Conservation (phyloP, 2,797 vertebrate species). For the Coendou prehensilis region DNA sequence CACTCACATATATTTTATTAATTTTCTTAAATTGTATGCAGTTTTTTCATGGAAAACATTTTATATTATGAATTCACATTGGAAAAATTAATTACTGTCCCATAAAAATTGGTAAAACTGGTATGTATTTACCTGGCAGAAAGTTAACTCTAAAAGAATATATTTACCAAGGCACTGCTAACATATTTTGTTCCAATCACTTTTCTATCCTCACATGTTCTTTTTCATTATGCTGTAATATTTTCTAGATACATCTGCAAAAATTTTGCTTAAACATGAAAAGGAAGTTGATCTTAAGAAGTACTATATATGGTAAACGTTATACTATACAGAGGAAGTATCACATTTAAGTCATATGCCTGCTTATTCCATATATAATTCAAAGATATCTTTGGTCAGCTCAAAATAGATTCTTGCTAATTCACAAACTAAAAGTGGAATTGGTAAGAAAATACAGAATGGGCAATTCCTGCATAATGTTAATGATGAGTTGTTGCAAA, state of each 20-base stretch:
- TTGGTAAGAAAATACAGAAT: slow-evolving; percentile 45
- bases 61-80: slow-evolving; percentile 68
- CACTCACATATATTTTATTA: slow-evolving; percentile 79
- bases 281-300: slow-evolving; percentile 59
- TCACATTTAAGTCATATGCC: slow-evolving; percentile 68
- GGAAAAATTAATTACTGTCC: slow-evolving; percentile 43
- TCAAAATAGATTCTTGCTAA: slow-evolving; percentile 71
- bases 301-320: slow-evolving; percentile 65
- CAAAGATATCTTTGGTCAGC: slow-evolving; percentile 69
- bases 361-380: slow-evolving; percentile 73
- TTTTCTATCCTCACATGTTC: slow-evolving; percentile 36
- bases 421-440: slow-evolving; percentile 55
- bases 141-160: slow-evolving; percentile 32
- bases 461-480: slow-evolving; percentile 41
- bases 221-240: background rate
- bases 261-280: slow-evolving; percentile 53
- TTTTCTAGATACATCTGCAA: slow-evolving; percentile 36
- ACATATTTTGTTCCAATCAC: background rate
- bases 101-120: slow-evolving; percentile 29
- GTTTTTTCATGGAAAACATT: slow-evolving; percentile 76
- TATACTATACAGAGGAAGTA: slow-evolving; percentile 70
- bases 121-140: slow-evolving; percentile 22
- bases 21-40: slow-evolving; percentile 68
- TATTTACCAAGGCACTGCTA: slow-evolving; percentile 9
- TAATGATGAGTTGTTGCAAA: slow-evolving; percentile 42